Percentiles rank a stretch among this genome's conserved stretches.
phyloP scores from a whole-genome alignment of 2,113 vertebrate genomes.

The Gavialis gangeticus region DNA sequence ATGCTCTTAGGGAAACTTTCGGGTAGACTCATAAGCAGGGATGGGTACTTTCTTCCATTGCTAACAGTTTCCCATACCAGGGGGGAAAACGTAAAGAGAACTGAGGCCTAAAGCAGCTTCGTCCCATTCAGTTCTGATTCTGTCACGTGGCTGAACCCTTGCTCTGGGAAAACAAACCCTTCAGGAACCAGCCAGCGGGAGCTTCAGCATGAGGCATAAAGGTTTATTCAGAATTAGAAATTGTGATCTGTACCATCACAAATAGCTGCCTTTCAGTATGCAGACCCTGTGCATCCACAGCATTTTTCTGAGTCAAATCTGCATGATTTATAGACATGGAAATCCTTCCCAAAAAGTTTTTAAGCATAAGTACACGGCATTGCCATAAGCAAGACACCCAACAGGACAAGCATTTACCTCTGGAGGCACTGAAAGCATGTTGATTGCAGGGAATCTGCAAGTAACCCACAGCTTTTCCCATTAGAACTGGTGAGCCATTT shows the following conservation, averaged over 20 bases:
- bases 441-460: not conserved
- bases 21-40: too few species aligned
- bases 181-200: not conserved
- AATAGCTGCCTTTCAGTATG: not conserved
- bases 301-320: not conserved
- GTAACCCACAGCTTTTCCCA: not conserved
- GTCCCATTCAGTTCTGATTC: not conserved
- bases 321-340: not conserved
- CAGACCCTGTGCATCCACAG: not conserved
- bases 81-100: not conserved
- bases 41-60: not conserved
- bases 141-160: not conserved
- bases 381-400: not conserved
- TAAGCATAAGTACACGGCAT: not conserved
- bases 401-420: not conserved
- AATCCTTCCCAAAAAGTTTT: not conserved
- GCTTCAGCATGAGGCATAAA: not conserved
- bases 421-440: not conserved
- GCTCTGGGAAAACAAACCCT: slow-evolving; percentile 4
- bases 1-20: not conserved
- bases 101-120: not conserved
- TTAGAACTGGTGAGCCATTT: not conserved
- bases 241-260: not conserved
- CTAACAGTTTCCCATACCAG: not conserved
- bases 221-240: not conserved